Conservation (phyloP, 2,797 vertebrate genomes). For the Thamnophis elegans region DNA sequence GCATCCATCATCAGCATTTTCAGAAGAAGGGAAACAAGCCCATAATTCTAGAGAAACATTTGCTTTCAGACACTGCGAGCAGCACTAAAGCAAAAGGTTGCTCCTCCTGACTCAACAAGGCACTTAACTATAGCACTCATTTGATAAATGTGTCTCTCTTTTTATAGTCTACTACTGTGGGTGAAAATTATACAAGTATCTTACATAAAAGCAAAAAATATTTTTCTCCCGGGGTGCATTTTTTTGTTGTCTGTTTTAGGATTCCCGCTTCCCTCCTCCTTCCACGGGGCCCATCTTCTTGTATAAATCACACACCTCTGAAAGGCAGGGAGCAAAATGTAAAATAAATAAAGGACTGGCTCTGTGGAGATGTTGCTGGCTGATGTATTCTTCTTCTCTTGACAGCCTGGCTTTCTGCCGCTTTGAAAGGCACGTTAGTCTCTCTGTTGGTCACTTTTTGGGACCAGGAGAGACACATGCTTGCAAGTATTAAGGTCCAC, state of each 20-base stretch:
- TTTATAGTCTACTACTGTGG: constrained; percentile 27
- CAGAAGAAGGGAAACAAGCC: not conserved
- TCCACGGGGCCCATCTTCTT: not conserved
- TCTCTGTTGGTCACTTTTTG: constrained; percentile 25
- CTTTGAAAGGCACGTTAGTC: constrained; percentile 44
- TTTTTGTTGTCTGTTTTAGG: constrained; percentile 52
- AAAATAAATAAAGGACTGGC: constrained; percentile 47
- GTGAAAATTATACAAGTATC: constrained; percentile 34
- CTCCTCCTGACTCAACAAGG: not conserved
- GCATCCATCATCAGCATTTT: not conserved
- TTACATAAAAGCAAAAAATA: constrained; percentile 43
- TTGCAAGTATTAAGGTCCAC: not conserved
- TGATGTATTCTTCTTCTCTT: constrained; percentile 47
- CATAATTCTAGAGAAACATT: constrained; percentile 17
- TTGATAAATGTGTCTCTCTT: constrained; percentile 30
- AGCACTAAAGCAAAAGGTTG: constrained; percentile 14
- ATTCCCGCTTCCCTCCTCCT: constrained; percentile 44
- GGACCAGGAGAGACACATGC: constrained; percentile 31
- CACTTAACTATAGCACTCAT: constrained; percentile 1
- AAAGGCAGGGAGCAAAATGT: constrained; percentile 42
- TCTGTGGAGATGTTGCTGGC: constrained; percentile 26
- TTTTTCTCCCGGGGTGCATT: not conserved
- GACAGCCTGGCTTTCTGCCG: constrained; percentile 39
- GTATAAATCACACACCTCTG: constrained; percentile 47
- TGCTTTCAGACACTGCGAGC: not conserved